These are phyloP conservation scores for Macrobrachium rosenbergii DNA, from an alignment of 1,140 invertebrate species.

Conservation along the genomic window DNA sequence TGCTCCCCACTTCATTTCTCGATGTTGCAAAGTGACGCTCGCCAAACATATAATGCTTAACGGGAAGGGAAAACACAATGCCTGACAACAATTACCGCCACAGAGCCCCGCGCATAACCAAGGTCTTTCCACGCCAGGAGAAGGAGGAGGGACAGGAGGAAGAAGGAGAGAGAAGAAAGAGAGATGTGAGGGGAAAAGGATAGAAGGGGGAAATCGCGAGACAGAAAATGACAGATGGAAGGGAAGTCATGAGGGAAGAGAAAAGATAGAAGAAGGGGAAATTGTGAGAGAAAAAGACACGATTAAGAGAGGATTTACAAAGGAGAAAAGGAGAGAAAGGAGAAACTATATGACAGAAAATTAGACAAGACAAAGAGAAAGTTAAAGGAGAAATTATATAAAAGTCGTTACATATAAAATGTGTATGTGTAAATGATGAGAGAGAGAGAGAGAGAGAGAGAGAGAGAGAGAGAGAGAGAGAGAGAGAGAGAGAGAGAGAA, in stretches of 20 bases:
- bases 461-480: conserved; percentile 7
- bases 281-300: neutral
- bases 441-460: neutral
- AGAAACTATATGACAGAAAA: neutral
- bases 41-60: too few species aligned
- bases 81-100: too few species aligned
- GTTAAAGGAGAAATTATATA: neutral
- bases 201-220: neutral
- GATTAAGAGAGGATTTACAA: neutral
- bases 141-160: neutral
- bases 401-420: neutral
- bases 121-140: neutral
- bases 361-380: conserved; percentile 15
- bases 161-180: neutral
- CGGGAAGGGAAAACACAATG: too few species aligned
- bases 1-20: too few species aligned
- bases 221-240: neutral
- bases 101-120: neutral
- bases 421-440: neutral
- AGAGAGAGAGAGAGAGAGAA: neutral
- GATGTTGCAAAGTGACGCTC: too few species aligned
- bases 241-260: too few species aligned
- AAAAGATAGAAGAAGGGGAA: neutral
- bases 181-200: too few species aligned
- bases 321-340: neutral